These are phyloP conservation scores for Melinopterus prodromus DNA, from an alignment of 2,888 invertebrate genomes.

Conservation along the genomic window DNA sequence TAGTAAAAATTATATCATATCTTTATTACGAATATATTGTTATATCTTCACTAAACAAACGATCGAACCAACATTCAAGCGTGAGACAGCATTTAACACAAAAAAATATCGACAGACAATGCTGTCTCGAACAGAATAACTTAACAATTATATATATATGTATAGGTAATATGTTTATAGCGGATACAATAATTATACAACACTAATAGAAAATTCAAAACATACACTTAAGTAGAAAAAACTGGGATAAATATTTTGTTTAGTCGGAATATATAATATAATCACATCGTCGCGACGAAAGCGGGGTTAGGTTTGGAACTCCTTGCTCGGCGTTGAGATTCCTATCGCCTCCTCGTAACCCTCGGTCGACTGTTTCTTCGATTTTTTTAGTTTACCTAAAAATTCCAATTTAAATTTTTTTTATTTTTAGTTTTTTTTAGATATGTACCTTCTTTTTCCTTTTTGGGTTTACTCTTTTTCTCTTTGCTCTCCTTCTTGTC, in stretches of 20 bases:
- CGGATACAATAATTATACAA: background rate
- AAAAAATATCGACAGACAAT: background rate
- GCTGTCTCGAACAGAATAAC: background rate
- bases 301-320: conserved; percentile 62
- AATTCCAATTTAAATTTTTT: conserved; percentile 19
- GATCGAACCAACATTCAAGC: background rate
- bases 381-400: conserved; percentile 35
- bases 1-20: conserved; percentile 10
- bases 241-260: background rate
- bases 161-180: background rate
- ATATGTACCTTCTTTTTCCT: conserved; percentile 59
- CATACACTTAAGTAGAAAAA: conserved; percentile 8
- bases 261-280: conserved; percentile 1
- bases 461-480: conserved; percentile 49
- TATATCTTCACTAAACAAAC: conserved; percentile 14
- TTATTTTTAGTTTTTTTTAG: conserved; percentile 29
- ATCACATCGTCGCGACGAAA: conserved; percentile 6
- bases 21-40: conserved; percentile 7
- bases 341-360: conserved; percentile 92
- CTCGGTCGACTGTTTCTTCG: conserved; percentile 66
- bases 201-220: background rate
- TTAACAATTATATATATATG: background rate
- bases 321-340: conserved; percentile 91
- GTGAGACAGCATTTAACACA: background rate
- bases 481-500: conserved; percentile 44